Evolutionary conservation across 2,797 vertebrate species (phyloP), one percentile per base, ranked within the genome.

Genomic region (Bovichtus diacanthus): DNA sequence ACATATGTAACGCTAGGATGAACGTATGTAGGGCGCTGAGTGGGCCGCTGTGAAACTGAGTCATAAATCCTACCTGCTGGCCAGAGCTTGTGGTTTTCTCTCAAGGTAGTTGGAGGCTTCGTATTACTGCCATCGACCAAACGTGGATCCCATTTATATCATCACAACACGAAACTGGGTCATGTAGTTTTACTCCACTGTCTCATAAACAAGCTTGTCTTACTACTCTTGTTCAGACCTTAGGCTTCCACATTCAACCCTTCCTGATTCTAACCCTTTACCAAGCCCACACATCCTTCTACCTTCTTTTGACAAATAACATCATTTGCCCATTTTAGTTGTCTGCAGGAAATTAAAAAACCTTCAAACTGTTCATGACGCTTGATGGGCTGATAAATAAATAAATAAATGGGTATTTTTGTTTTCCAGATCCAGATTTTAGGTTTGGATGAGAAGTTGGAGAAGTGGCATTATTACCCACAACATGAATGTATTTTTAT

Each of bases 41-140:
- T 43, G 43, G 79, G 44, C 53, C 6, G 16, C 6, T n/a, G 56
- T 49, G 56, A 55, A 2, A 4, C 15, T 3, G 1, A 13, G 12
- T 36, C 61, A 64, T 74, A 27, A 65, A 67, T 78, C 76, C 50
- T 6, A 18, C 25, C 36, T 3, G 16, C 44, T 11, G 15, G 16
- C 36, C 54, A 9, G 15, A 53, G 56, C 7, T 9, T 3, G 31
- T 7, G 1, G 5, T 7, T 12, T 38, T 36, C 19, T 47, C 21
- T 70, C 15, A 23, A 29, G 36, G 11, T 60, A 34, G 62, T 70
- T 59, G 38, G 12, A 56, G 34, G 65, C 47, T 49, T 23, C 9
- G 1, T 43, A 12, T 36, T 12, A 21, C 59, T 5, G n/a, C 50
- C 58, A 12, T 61, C 44, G 34, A 63, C 6, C 16, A 36, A 39